Evolutionary conservation across 2,797 vertebrate genomes (phyloP).

Genomic region (Channallabes apus): DNA sequence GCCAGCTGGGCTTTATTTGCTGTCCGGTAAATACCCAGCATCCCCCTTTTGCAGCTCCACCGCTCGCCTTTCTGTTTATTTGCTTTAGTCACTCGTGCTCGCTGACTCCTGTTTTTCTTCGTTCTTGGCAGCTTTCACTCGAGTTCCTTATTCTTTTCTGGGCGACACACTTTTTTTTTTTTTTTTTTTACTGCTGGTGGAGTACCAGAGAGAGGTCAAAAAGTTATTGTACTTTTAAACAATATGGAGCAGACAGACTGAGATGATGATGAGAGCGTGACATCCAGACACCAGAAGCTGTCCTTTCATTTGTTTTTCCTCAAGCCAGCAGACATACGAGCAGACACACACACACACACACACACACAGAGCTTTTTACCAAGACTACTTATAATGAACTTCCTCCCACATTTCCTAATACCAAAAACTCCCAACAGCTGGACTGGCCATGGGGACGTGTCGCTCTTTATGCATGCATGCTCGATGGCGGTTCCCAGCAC

Average conservation of each 20-base stretch:
- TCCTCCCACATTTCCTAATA: constrained; percentile 35
- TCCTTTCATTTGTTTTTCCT: constrained; percentile 28
- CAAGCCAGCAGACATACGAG: constrained; percentile 10
- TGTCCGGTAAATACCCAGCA: constrained; percentile 59
- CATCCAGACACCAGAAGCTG: constrained; percentile 32
- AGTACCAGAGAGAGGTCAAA: constrained; percentile 21
- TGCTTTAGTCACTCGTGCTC: constrained; percentile 43
- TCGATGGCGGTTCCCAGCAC: too few relatives aligned
- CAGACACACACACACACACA: constrained; percentile 14
- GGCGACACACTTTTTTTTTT: constrained; percentile 3
- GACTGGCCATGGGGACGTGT: constrained; percentile 37
- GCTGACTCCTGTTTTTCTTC: constrained; percentile 49
- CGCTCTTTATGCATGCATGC: background rate
- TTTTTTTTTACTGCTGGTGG: background rate
- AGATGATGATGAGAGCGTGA: constrained; percentile 46
- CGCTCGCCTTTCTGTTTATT: constrained; percentile 53
- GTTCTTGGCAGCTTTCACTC: constrained; percentile 33
- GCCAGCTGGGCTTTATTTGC: constrained; percentile 62
- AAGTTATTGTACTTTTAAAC: background rate
- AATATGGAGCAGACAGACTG: constrained; percentile 21
- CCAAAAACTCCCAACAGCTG: constrained; percentile 29
- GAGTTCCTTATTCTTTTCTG: constrained; percentile 19
- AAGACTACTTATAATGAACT: constrained; percentile 41
- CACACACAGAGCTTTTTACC: constrained; percentile 12
- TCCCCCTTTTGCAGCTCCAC: constrained; percentile 47